Conservation (phyloP, 2,797 vertebrate genomes). For the Gorsachius magnificus region DNA sequence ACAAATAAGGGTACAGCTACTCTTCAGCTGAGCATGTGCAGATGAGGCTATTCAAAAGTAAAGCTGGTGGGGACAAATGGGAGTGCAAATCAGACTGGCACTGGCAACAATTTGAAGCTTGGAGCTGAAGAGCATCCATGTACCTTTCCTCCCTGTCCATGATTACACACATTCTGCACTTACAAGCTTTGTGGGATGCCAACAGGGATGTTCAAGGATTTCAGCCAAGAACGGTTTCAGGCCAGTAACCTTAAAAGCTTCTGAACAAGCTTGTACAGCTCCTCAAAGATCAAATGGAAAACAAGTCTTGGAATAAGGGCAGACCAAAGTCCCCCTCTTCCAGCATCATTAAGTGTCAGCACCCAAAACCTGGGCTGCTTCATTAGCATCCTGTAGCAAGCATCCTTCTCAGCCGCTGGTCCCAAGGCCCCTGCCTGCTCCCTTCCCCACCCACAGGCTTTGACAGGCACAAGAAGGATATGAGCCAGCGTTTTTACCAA, state of each 20-base stretch:
- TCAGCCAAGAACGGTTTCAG: background rate
- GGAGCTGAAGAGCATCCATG: background rate
- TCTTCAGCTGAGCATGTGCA: background rate
- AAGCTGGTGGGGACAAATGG: background rate
- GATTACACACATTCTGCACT: background rate
- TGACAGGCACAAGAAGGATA: background rate
- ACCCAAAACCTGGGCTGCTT: background rate
- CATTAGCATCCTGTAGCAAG: background rate
- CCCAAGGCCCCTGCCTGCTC: background rate
- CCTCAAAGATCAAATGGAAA: background rate
- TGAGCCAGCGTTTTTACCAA: background rate
- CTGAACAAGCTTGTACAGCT: background rate
- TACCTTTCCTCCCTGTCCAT: background rate
- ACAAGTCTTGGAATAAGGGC: background rate
- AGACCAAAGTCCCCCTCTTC: background rate
- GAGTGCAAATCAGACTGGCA: background rate
- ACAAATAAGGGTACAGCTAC: background rate
- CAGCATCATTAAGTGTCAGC: background rate
- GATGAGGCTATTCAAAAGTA: background rate
- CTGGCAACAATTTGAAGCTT: background rate
- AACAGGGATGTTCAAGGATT: background rate
- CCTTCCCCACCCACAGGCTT: background rate
- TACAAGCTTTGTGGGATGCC: background rate
- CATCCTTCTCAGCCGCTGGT: background rate
- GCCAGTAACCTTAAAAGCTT: background rate